Evolutionary conservation across 2,888 invertebrate genomes (phyloP), one percentile per base, ranked within the genome.

Genomic region (Tachina fera): DNA sequence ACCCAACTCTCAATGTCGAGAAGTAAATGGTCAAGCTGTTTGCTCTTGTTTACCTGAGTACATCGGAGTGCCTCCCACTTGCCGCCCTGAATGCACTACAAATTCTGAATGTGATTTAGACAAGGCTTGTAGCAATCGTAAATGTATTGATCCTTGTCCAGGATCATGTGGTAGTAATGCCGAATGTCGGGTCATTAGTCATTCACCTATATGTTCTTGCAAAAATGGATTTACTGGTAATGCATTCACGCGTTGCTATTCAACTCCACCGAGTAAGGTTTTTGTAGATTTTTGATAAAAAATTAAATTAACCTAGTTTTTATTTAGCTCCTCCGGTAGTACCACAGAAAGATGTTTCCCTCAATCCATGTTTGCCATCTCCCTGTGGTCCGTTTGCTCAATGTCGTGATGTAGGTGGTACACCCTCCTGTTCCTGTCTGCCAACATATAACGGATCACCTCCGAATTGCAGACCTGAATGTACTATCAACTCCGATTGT

Each of bases 131-230:
- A 90, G 95, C 31, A 94, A 94, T 88, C 94, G 94, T 88, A 95
- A 95, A 92, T 96, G 96, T 89, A 90, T 90, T 9, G 94, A 96
- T 91, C 96, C 96, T 39, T 96, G 96, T 87, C 93, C 94, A 0
- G 94, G 93, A 45, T 92, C 94, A 3, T 95, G 95, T 88, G 95
- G 95, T 51, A 93, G 94, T 74, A 95, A 95, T 88, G 95, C 96
- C 6, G 94, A 94, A 87, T 97, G 97, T 89, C 94, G 94, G 90
- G 96, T 96, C 3, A 93, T 95, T 60, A 96, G 96, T 89, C 97
- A 97, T 90, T 95, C 95, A 87, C 96, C 97, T 1, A 95, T 96
- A 87, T 97, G 97, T 91, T 95, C 94, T 76, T 97, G 97, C 90
- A 93, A 93, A 60, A 92, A 91, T 87, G 95, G 95, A 56, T 96